phyloP scores from a whole-genome alignment of 2,888 invertebrate genomes.

The Lymantria monacha region DNA sequence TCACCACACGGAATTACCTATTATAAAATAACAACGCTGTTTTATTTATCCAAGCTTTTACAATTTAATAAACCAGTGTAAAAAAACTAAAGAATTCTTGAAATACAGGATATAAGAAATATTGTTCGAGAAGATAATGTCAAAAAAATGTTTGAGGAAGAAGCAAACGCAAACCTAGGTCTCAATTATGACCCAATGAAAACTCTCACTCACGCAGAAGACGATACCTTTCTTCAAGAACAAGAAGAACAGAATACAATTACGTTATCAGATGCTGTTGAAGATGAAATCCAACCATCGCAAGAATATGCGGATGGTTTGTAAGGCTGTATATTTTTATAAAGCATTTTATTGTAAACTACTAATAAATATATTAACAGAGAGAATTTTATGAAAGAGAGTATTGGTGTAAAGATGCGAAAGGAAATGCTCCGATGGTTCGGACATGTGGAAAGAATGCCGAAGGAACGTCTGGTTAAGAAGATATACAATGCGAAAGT shows the following conservation, averaged over 20 bases:
- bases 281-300: background rate
- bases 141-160: slow-evolving; percentile 45
- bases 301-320: background rate
- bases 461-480: no score
- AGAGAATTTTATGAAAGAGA: no score
- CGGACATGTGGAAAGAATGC: no score
- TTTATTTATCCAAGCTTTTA: no score
- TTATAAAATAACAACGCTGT: no score
- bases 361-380: no score
- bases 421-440: no score
- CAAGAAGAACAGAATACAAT: background rate
- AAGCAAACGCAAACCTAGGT: slow-evolving; percentile 40
- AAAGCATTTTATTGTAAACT: no score
- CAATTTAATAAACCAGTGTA: no score
- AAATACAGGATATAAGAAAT: slow-evolving; percentile 46
- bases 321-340: background rate
- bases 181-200: slow-evolving; percentile 54
- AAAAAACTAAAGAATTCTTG: background rate
- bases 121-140: slow-evolving; percentile 51
- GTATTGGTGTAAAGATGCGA: no score
- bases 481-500: no score
- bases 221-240: slow-evolving; percentile 9
- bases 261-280: background rate
- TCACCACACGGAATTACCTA: no score
- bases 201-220: slow-evolving; percentile 50